These are phyloP conservation scores for Micromesistius poutassou DNA, from an alignment of 2,797 vertebrate genomes.

Conservation along the genomic window DNA sequence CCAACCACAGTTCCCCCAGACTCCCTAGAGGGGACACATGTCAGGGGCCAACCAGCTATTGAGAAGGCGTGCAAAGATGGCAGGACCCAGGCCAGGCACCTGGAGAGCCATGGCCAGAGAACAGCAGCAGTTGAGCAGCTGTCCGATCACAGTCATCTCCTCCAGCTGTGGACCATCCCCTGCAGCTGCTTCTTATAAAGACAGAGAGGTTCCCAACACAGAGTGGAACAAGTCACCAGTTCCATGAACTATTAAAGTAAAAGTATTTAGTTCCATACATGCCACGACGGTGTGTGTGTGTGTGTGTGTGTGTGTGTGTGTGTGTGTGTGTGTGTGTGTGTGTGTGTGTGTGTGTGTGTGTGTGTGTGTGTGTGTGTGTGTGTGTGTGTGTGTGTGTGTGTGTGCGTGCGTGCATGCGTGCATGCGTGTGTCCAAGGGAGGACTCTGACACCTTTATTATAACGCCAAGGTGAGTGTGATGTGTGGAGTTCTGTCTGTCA, in stretches of 20 bases:
- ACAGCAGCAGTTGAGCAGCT: conserved; percentile 40
- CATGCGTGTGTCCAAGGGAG: too few species aligned
- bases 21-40: conserved; percentile 15
- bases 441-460: too few species aligned
- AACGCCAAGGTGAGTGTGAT: too few species aligned
- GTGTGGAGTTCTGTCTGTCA: too few species aligned
- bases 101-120: conserved; percentile 34
- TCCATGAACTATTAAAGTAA: neutral
- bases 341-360: too few species aligned
- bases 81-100: conserved; percentile 21
- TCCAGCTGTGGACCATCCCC: conserved; percentile 52
- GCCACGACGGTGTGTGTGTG: too few species aligned
- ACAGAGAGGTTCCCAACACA: neutral
- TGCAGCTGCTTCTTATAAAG: conserved; percentile 14
- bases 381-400: too few species aligned
- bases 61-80: conserved; percentile 12
- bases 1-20: conserved; percentile 16
- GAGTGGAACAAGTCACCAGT: neutral
- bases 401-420: too few species aligned
- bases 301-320: too few species aligned
- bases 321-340: too few species aligned
- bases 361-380: too few species aligned
- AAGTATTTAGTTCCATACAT: too few species aligned
- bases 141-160: conserved; percentile 43
- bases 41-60: conserved; percentile 38